Evolutionary conservation across 2,113 vertebrate species (phyloP), one percentile per base, ranked within the genome.

Genomic region (Melanostigma gelatinosum): DNA sequence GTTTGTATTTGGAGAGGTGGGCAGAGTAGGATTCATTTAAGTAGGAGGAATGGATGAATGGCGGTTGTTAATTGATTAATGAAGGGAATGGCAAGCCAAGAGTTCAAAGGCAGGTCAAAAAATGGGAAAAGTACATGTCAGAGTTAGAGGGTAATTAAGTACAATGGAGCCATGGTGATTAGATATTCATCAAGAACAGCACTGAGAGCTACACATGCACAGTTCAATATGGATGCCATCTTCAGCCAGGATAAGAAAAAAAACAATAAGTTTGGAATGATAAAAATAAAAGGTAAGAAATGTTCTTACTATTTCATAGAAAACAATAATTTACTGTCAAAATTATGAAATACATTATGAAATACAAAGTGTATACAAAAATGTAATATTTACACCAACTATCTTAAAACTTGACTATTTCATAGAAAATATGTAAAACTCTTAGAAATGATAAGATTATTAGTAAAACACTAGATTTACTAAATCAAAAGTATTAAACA

Each of bases 51-150:
- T 54, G 77, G 88, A 92, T 93, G 81, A 75, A 87, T 83, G 84
- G 82, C 27, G 54, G 78, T 85, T 79, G 84, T 90, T 87, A 83
- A 85, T 79, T 64, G 74, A 88, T 89, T 87, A 83, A 85, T 79
- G 62, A 72, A 88, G 77, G 77, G 65, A 86, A 89, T 83, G 87
- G 85, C 8, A 85, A 85, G 85, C 82, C 80, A 34, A 85, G 69
- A 91, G 86, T 90, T 82, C 48, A 58, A 81, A 63, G 82, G 52
- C 64, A 70, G 73, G 83, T 93, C 38, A 81, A 89, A 88, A 86
- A 85, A 80, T 60, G 71, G 83, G 79, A 88, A 91, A 86, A 89
- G 73, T 75, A 92, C 18, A 90, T 79, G 83, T 85, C 54, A 89
- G 34, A 57, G 76, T 89, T 88, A 87, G 78, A 87, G 67, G 79